Conservation (phyloP, 1,140 invertebrate species). For the Archivesica marissinica region DNA sequence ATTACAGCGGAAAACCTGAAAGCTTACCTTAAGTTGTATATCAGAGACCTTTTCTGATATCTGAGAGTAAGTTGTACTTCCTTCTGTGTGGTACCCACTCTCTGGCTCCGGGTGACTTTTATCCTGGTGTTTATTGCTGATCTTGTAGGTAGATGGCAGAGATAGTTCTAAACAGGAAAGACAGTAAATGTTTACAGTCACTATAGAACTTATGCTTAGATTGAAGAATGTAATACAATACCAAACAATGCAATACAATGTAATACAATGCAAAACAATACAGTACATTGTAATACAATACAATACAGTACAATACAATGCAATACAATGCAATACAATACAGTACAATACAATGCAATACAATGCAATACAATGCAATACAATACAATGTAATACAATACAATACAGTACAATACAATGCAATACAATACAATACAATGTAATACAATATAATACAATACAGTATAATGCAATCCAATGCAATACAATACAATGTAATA, state of each 20-base stretch:
- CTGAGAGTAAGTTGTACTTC: constrained; percentile 50
- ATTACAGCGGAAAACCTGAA: not conserved
- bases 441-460: too few species aligned
- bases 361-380: too few species aligned
- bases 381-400: too few species aligned
- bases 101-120: constrained; percentile 48
- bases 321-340: too few species aligned
- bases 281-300: not conserved
- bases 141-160: constrained; percentile 43
- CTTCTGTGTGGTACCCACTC: constrained; percentile 55
- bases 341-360: too few species aligned
- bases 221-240: too few species aligned
- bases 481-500: too few species aligned
- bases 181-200: not conserved
- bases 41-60: constrained; percentile 44
- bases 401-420: too few species aligned
- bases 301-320: not conserved
- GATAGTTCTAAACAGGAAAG: constrained; percentile 25
- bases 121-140: not conserved
- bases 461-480: too few species aligned
- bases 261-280: not conserved
- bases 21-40: constrained; percentile 45
- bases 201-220: not conserved
- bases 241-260: too few species aligned
- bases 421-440: too few species aligned